Evolutionary conservation across 2,888 invertebrate genomes (phyloP).

Genomic region (Heliconius sara): DNA sequence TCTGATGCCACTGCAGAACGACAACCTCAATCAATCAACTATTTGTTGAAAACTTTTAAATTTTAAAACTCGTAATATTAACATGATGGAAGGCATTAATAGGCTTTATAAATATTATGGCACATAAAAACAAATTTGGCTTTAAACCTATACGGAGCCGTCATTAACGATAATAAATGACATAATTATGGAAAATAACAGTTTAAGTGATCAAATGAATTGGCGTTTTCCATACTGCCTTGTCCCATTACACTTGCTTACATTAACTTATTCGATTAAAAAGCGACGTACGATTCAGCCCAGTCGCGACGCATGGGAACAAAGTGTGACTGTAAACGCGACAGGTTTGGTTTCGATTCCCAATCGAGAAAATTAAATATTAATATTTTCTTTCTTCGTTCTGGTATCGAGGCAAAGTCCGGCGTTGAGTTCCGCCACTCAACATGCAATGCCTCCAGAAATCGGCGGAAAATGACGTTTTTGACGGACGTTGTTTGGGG

Average conservation of each 20-base stretch:
- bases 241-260: constrained; percentile 24
- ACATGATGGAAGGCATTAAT: constrained; percentile 6
- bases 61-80: background rate
- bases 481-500: too few species aligned
- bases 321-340: too few species aligned
- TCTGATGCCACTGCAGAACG: too few species aligned
- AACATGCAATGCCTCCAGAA: background rate
- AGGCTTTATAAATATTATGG: constrained; percentile 29
- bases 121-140: constrained; percentile 30
- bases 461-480: too few species aligned
- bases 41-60: background rate
- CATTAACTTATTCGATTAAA: constrained; percentile 6
- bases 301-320: too few species aligned
- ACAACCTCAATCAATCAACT: background rate
- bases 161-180: constrained; percentile 41
- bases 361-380: too few species aligned
- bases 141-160: constrained; percentile 30
- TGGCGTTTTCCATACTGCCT: constrained; percentile 13
- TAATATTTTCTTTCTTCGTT: too few species aligned
- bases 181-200: constrained; percentile 43
- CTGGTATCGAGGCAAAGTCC: too few species aligned
- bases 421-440: too few species aligned
- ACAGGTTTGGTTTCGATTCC: too few species aligned
- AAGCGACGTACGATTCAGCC: background rate
- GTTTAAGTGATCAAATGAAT: constrained; percentile 34